Conservation (phyloP, 2,113 vertebrate genomes). For the Eidolon helvum region DNA sequence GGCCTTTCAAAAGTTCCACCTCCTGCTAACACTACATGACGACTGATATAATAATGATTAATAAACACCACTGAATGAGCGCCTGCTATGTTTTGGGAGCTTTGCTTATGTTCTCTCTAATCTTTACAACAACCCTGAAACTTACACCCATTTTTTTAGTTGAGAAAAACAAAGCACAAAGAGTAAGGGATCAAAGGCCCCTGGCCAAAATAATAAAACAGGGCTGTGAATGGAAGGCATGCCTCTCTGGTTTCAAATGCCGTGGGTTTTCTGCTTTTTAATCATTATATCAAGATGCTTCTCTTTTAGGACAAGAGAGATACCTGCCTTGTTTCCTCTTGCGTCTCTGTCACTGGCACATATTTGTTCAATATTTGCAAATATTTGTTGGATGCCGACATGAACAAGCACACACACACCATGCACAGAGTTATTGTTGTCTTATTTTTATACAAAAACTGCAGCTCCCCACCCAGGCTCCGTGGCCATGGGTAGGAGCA, state of each 20-base stretch:
- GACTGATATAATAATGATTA: not conserved
- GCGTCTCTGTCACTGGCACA: not conserved
- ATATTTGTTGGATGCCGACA: not conserved
- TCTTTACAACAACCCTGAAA: not conserved
- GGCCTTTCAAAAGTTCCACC: not conserved
- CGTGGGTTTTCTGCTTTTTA: too few species aligned
- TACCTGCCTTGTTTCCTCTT: accelerated
- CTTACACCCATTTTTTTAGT: not conserved
- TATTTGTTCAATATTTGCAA: not conserved
- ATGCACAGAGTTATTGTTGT: not conserved
- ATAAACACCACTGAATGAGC: not conserved
- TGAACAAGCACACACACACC: not conserved
- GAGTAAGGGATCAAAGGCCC: not conserved
- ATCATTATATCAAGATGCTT: not conserved
- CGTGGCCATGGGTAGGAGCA: not conserved
- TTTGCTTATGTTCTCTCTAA: not conserved
- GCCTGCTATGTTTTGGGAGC: not conserved
- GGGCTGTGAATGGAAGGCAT: accelerated
- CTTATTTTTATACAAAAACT: not conserved
- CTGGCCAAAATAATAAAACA: not conserved
- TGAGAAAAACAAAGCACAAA: not conserved
- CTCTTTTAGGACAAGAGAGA: not conserved
- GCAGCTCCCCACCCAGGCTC: not conserved
- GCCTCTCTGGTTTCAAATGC: not conserved
- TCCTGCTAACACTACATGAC: not conserved